Percentiles rank a stretch among this genome's conserved stretches.
phyloP scores from a whole-genome alignment of 1,140 invertebrate species.

The Megalonaias nervosa region DNA sequence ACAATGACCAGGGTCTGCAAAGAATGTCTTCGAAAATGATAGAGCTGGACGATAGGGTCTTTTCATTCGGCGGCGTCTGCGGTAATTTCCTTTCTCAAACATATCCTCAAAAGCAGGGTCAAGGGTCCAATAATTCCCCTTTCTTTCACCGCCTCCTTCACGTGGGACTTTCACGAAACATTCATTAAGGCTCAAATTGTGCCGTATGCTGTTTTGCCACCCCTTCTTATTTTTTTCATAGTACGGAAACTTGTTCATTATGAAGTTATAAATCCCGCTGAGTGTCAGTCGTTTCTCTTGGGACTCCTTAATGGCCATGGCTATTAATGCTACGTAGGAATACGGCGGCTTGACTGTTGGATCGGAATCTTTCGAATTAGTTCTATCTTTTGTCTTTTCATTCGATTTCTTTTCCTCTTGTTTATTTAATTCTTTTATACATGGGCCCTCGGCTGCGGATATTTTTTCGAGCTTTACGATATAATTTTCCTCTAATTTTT shows the following conservation, averaged over 20 bases:
- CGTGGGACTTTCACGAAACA: constrained; percentile 71
- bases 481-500: constrained; percentile 27
- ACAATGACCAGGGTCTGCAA: constrained; percentile 56
- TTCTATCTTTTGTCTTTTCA: constrained; percentile 32
- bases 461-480: constrained; percentile 39
- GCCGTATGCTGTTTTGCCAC: constrained; percentile 70
- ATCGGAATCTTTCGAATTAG: constrained; percentile 43
- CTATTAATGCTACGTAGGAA: constrained; percentile 78
- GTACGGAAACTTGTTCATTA: constrained; percentile 68
- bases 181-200: constrained; percentile 70
- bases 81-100: constrained; percentile 71
- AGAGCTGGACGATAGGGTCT: constrained; percentile 63
- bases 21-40: constrained; percentile 62
- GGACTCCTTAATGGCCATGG: constrained; percentile 77
- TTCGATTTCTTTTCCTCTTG: constrained; percentile 27
- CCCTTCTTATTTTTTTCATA: constrained; percentile 70
- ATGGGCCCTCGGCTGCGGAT: constrained; percentile 11
- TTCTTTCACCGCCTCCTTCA: constrained; percentile 67
- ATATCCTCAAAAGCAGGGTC: constrained; percentile 70
- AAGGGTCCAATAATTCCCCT: constrained; percentile 70
- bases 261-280: constrained; percentile 71
- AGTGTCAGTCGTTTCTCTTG: constrained; percentile 74
- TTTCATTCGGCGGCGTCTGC: constrained; percentile 65
- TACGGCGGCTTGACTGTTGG: constrained; percentile 75
- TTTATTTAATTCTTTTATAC: constrained; percentile 14